Percentiles rank a stretch among this genome's conserved stretches.
Conservation (phyloP, 2,888 invertebrate genomes). For the Apotomis turbidana region DNA sequence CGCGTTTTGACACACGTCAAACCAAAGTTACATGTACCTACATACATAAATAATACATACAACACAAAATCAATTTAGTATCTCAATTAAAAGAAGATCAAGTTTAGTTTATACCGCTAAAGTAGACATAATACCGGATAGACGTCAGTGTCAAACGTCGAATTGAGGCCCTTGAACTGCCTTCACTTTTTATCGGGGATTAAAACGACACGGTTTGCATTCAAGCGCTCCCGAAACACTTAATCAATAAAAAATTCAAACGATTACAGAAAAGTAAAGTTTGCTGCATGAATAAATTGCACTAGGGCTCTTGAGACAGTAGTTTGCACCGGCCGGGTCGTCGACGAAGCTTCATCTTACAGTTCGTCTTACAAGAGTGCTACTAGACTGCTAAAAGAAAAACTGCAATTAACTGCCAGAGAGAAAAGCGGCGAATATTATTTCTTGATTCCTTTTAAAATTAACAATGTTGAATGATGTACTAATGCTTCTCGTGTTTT, state of each 20-base stretch:
- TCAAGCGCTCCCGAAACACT: neutral
- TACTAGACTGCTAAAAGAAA: slow-evolving; percentile 52
- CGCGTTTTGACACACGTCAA: no score
- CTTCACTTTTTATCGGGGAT: no score
- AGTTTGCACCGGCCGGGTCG: slow-evolving; percentile 52
- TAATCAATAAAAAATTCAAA: slow-evolving; percentile 2
- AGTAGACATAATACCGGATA: no score
- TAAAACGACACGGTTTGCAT: neutral
- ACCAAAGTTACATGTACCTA: no score
- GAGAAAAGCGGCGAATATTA: slow-evolving; percentile 49
- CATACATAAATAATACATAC: no score
- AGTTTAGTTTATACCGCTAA: no score
- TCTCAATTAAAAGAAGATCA: no score
- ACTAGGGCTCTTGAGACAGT: slow-evolving; percentile 47
- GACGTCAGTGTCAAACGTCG: no score
- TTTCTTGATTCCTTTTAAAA: slow-evolving; percentile 46
- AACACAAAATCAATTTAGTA: no score
- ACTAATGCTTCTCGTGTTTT: slow-evolving; percentile 22
- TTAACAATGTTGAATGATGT: slow-evolving; percentile 3
- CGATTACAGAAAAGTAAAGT: slow-evolving; percentile 47
- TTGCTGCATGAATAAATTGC: slow-evolving; percentile 54
- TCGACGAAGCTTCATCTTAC: slow-evolving; percentile 50
- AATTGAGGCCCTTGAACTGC: no score
- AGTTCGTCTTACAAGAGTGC: slow-evolving; percentile 45
- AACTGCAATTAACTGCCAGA: slow-evolving; percentile 57